phyloP scores from a whole-genome alignment of 2,888 invertebrate species.

The Watsonalla cultraria region DNA sequence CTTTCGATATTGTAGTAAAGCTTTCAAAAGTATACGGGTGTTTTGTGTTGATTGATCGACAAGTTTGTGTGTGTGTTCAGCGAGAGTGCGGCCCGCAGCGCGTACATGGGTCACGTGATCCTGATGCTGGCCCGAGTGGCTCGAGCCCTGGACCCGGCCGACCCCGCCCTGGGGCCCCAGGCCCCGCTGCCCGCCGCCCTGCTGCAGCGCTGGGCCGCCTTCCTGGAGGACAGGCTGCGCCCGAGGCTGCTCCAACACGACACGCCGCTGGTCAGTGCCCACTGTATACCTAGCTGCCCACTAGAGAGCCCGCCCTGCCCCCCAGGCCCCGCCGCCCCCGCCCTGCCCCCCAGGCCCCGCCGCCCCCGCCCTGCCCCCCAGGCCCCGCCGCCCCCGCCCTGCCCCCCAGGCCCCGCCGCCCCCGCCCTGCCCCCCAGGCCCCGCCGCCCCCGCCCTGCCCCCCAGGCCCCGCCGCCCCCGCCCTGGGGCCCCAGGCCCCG shows the following conservation, averaged over 20 bases:
- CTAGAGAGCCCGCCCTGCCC: no score
- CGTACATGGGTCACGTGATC: conserved; percentile 82
- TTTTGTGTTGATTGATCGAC: no score
- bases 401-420: conserved; percentile 2
- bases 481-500: background rate
- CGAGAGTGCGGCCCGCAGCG: conserved; percentile 46
- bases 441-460: background rate
- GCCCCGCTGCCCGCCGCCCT: conserved; percentile 14
- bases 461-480: conserved; percentile 1
- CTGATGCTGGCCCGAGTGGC: conserved; percentile 40
- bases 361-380: conserved; percentile 2
- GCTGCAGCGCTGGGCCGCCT: conserved; percentile 31
- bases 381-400: conserved; percentile 2
- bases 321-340: conserved; percentile 7
- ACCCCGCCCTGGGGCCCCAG: conserved; percentile 11
- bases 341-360: conserved; percentile 6
- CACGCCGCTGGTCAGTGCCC: conserved; percentile 48
- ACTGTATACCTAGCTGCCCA: background rate
- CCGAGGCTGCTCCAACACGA: conserved; percentile 40
- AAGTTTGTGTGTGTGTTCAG: conserved; percentile 3
- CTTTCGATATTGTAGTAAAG: no score
- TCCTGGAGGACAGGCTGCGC: conserved; percentile 31
- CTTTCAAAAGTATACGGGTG: no score
- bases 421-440: background rate
- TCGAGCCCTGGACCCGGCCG: conserved; percentile 23